A percentile compares a stretch with the other conserved stretches of the same genome.
Evolutionary conservation across 2,888 invertebrate species (phyloP).

Genomic region (Fragum whitleyi): DNA sequence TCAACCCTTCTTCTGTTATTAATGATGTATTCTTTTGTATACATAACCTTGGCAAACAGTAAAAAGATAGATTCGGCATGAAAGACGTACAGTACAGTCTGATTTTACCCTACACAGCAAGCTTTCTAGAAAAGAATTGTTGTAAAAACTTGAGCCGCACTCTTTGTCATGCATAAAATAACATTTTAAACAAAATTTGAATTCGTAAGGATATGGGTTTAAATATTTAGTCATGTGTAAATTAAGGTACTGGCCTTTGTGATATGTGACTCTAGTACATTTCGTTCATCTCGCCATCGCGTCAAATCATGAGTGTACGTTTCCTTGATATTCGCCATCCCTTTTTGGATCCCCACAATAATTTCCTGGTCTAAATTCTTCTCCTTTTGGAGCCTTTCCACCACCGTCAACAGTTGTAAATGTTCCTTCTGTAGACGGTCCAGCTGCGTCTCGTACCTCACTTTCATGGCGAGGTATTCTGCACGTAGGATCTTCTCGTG

Average conservation of each 20-base stretch:
- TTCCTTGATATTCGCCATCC: conserved; percentile 73
- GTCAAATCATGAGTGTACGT: conserved; percentile 73
- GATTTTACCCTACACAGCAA: too few species aligned
- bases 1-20: too few species aligned
- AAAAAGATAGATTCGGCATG: too few species aligned
- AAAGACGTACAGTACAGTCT: too few species aligned
- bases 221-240: too few species aligned
- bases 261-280: conserved; percentile 72
- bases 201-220: too few species aligned
- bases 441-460: conserved; percentile 78
- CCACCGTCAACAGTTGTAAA: conserved; percentile 34
- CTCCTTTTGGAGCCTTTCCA: conserved; percentile 76
- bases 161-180: too few species aligned
- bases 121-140: too few species aligned
- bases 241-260: conserved; percentile 63
- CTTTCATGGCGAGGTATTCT: conserved; percentile 79
- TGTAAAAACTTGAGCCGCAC: too few species aligned
- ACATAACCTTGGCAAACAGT: too few species aligned
- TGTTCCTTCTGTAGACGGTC: conserved; percentile 65
- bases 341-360: conserved; percentile 75
- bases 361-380: conserved; percentile 76
- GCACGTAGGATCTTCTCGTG: conserved; percentile 77
- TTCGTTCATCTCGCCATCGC: conserved; percentile 79
- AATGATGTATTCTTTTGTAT: too few species aligned
- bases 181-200: too few species aligned